phyloP scores from a whole-genome alignment of 2,797 vertebrate species.

The Enoplosus armatus region DNA sequence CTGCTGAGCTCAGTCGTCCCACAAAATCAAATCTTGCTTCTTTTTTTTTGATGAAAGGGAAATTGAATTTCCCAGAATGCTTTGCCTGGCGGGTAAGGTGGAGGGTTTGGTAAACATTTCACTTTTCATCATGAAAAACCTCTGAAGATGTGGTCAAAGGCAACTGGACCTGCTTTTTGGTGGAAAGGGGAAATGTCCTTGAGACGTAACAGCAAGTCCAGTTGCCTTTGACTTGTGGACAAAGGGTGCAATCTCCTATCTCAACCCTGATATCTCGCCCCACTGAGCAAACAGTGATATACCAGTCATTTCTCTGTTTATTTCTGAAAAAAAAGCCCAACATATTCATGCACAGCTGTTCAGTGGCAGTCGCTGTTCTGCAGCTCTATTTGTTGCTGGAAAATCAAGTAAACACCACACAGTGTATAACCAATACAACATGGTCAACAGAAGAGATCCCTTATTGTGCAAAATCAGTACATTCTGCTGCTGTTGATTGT shows the following conservation, averaged over 20 bases:
- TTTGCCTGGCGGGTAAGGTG: slow-evolving; percentile 21
- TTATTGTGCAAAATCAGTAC: slow-evolving; percentile 15
- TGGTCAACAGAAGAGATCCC: not conserved
- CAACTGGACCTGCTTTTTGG: not conserved
- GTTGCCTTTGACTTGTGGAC: not conserved
- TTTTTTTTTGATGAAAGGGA: slow-evolving; percentile 59
- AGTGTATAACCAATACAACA: slow-evolving; percentile 20
- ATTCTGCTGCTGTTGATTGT: not conserved
- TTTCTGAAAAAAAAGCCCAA: slow-evolving; percentile 19
- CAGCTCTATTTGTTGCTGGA: not conserved
- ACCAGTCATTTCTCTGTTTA: slow-evolving; percentile 5
- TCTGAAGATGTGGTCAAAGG: slow-evolving; percentile 15
- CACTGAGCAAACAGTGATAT: not conserved
- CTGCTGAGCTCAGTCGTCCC: slow-evolving; percentile 24
- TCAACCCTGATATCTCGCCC: not conserved
- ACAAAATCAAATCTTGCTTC: slow-evolving; percentile 60
- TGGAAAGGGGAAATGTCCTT: not conserved
- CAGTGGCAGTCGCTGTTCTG: slow-evolving; percentile 15
- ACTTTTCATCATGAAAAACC: slow-evolving; percentile 37
- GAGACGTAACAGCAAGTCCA: not conserved
- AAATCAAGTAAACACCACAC: slow-evolving; percentile 22
- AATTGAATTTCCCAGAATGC: slow-evolving; percentile 58
- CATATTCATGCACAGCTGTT: slow-evolving; percentile 36
- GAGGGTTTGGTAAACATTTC: slow-evolving; percentile 56
- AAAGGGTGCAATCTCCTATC: slow-evolving; percentile 1